These are phyloP conservation scores for Microcebus ravelobensis DNA, from an alignment of 2,113 vertebrate genomes.

Conservation along the genomic window DNA sequence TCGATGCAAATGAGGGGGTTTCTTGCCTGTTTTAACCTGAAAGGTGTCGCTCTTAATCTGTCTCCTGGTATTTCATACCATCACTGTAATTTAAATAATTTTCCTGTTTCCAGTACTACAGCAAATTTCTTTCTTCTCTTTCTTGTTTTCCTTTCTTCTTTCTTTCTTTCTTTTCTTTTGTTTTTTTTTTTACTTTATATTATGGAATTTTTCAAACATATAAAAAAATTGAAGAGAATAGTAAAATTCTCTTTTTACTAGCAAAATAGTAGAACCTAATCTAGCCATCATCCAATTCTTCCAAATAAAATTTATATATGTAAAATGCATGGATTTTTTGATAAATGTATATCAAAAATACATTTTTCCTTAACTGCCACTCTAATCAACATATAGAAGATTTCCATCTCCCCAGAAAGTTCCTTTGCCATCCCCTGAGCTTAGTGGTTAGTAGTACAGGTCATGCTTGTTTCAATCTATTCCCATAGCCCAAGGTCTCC, in stretches of 20 bases:
- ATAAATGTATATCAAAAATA: neutral
- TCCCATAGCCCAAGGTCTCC: neutral
- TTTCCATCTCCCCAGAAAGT: neutral
- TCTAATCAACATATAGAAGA: neutral
- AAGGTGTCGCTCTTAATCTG: neutral
- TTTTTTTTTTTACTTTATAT: neutral
- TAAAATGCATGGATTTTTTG: neutral
- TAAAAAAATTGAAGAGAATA: neutral
- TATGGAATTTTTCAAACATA: neutral
- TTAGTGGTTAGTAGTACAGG: neutral
- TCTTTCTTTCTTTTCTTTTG: neutral
- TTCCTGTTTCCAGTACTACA: neutral
- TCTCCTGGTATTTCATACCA: neutral
- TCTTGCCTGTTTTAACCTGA: neutral
- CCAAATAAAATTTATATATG: neutral
- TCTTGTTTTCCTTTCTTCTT: neutral
- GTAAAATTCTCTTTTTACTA: neutral
- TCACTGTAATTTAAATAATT: slow-evolving; percentile 5
- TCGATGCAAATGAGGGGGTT: neutral
- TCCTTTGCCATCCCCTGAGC: neutral
- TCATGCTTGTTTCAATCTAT: neutral
- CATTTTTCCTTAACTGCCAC: neutral
- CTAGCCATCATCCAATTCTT: neutral
- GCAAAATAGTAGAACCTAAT: neutral
- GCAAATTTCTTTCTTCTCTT: neutral